Evolutionary conservation across 2,797 vertebrate genomes (phyloP).

Genomic region (Pachyuromys duprasi): DNA sequence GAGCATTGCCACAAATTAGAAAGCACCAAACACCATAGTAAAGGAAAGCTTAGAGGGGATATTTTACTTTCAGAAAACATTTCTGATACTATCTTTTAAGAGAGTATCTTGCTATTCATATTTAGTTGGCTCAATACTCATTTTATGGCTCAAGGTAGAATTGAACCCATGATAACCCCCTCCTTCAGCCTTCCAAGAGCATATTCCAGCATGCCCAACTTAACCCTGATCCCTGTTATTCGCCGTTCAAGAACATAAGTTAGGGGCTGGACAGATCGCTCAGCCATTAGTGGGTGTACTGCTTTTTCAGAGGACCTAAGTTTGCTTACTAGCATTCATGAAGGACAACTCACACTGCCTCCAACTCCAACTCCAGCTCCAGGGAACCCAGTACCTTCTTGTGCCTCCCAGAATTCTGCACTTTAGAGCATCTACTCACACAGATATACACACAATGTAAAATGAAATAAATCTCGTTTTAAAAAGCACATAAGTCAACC

Average conservation of each 20-base stretch:
- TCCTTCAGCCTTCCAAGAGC: background rate
- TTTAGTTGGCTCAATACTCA: background rate
- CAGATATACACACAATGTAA: background rate
- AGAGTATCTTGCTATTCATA: background rate
- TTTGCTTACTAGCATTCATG: background rate
- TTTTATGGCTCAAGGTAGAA: background rate
- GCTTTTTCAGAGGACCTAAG: background rate
- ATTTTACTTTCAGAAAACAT: slow-evolving; percentile 46
- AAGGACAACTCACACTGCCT: background rate
- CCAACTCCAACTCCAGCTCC: background rate
- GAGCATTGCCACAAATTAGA: slow-evolving; percentile 29
- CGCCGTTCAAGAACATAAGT: background rate
- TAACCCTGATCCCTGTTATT: background rate
- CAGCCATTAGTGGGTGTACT: background rate
- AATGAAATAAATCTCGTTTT: background rate
- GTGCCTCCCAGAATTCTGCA: background rate
- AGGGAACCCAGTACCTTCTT: background rate
- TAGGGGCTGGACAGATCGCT: background rate
- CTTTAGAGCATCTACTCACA: no score
- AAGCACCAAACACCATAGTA: slow-evolving; percentile 1
- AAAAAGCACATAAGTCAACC: background rate
- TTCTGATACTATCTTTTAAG: background rate
- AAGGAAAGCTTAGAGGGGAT: background rate
- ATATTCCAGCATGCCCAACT: background rate
- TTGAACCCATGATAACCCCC: background rate